Evolutionary conservation across 37 sponge, comb jelly and placozoan genomes (phyloP), one percentile per base, ranked within the genome.

Genomic region (Chondrilla cf. caribensis): DNA sequence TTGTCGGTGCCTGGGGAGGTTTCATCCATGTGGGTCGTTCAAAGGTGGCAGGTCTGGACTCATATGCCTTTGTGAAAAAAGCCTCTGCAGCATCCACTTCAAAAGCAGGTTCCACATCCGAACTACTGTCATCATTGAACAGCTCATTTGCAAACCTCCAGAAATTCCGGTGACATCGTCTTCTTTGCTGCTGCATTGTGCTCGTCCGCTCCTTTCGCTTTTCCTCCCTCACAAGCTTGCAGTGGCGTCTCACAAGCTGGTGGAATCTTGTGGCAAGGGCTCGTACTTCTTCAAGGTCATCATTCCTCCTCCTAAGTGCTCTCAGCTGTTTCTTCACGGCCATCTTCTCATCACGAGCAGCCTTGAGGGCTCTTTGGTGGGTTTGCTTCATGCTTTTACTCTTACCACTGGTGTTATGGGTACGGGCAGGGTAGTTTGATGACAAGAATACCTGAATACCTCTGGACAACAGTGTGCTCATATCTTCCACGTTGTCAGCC

Each of bases 131-230:
- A 5, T 70, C 71, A 8, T 70, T 37, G 21, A 70, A 37, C 9
- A 70, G 39, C 17, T 7, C 32, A 26, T 54, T 39, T 9, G 81
- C 66, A 42, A 65, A 81, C 28, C 21, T 62, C 81, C 81, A 81
- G 24, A 81, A 81, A 4, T 58, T 19, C 28, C 33, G 19, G 58
- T 44, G 33, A 64, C 81, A 81, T 15, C 38, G 47, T 65, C 36
- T 81, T 39, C 58, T 81, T 18, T 70, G 71, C 71, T 70, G 37
- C 18, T 70, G 71, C 39, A 38, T 38, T 5, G 37, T 33, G 9
- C 71, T 70, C 8, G 8, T 11, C 39, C 37, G 39, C 39, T 70
- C 71, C 39, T 70, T 70, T 18, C 39, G 37, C 38, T 70, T 70
- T 18, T 70, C 71, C 18, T 70, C 71, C 39, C 18, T 70, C 19